These are phyloP conservation scores for Eidolon dupreanum DNA, from an alignment of 2,797 vertebrate species.

Conservation along the genomic window DNA sequence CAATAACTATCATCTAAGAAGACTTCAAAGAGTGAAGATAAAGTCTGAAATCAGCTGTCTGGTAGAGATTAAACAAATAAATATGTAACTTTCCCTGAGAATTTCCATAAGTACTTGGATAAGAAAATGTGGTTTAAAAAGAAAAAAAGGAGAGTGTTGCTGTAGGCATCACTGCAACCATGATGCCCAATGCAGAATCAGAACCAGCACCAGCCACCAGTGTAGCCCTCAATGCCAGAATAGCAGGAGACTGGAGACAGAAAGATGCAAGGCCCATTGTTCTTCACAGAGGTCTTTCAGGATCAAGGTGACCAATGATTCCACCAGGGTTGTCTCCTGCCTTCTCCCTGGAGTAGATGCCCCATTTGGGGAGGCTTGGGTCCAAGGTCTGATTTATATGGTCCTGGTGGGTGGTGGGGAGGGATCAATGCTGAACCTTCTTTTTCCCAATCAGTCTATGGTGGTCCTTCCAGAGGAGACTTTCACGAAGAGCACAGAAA, in stretches of 20 bases:
- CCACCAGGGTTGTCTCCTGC: constrained; percentile 44
- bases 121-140: neutral
- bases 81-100: neutral
- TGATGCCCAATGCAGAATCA: neutral
- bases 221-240: neutral
- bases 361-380: neutral
- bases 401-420: neutral
- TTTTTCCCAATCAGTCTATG: neutral
- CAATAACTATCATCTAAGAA: neutral
- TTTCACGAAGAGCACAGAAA: constrained; percentile 13
- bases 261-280: neutral
- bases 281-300: constrained; percentile 35
- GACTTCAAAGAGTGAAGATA: neutral
- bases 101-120: neutral
- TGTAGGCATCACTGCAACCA: neutral
- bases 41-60: neutral
- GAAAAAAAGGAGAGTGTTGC: neutral
- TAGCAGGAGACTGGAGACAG: neutral
- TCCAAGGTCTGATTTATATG: neutral
- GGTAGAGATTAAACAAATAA: neutral
- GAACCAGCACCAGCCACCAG: neutral
- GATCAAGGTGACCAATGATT: neutral
- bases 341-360: constrained; percentile 47
- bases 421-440: neutral
- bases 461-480: neutral